These are phyloP conservation scores for Megalurothrips usitatus DNA, from an alignment of 2,888 invertebrate genomes.

Conservation along the genomic window DNA sequence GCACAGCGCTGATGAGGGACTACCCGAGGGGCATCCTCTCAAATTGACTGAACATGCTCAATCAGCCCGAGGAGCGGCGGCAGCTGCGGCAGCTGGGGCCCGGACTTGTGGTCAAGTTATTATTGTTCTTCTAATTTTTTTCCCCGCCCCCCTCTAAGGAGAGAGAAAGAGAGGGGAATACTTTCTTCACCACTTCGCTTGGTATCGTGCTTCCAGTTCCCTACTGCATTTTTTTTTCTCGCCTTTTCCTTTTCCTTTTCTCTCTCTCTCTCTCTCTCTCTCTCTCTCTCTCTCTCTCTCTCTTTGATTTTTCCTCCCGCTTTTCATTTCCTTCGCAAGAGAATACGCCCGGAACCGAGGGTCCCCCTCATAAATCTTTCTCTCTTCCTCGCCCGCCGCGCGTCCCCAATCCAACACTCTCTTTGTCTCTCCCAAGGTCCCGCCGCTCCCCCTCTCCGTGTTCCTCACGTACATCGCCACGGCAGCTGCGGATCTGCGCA, in stretches of 20 bases:
- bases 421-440: neutral
- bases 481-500: too few species aligned
- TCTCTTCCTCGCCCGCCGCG: neutral
- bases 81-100: too few species aligned
- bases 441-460: too few species aligned
- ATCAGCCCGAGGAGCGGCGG: neutral
- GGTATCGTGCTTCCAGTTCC: neutral
- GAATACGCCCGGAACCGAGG: neutral
- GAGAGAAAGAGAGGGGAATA: neutral
- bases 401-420: neutral
- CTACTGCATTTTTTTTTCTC: neutral
- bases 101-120: neutral
- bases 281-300: too few species aligned
- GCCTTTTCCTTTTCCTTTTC: too few species aligned
- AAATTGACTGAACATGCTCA: neutral
- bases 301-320: neutral
- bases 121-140: neutral
- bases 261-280: too few species aligned
- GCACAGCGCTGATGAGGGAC: too few species aligned
- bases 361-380: conserved; percentile 12
- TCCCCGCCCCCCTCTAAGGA: neutral
- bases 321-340: conserved; percentile 4
- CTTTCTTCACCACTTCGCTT: neutral
- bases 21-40: neutral
- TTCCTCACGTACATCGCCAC: too few species aligned